Evolutionary conservation across 2,113 vertebrate species (phyloP).

Genomic region (Zapus hudsonius): DNA sequence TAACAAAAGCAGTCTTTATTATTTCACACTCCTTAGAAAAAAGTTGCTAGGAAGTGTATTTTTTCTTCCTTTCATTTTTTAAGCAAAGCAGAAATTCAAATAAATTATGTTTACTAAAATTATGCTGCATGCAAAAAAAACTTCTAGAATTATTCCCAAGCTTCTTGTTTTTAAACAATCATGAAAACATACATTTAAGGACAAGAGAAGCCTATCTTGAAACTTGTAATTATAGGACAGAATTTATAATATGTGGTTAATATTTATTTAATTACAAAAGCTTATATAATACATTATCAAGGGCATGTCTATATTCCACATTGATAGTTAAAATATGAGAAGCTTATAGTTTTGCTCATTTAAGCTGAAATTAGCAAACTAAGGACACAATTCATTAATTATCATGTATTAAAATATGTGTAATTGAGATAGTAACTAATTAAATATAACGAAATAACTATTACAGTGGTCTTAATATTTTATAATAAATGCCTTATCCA

Average conservation of each 20-base stretch:
- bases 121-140: neutral
- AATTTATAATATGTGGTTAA: neutral
- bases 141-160: neutral
- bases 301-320: neutral
- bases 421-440: neutral
- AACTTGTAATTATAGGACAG: neutral
- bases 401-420: neutral
- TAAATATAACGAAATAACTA: neutral
- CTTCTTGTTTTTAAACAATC: neutral
- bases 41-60: neutral
- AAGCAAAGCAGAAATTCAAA: constrained; percentile 22
- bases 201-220: neutral
- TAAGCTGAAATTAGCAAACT: constrained; percentile 32
- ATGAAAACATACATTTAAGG: neutral
- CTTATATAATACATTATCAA: neutral
- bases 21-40: neutral
- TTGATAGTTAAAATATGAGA: constrained; percentile 2
- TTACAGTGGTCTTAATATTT: neutral
- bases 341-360: constrained; percentile 15
- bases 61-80: neutral
- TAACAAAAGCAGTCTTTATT: constrained; percentile 1
- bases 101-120: neutral
- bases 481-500: constrained; percentile 7
- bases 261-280: constrained; percentile 44
- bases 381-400: neutral